These are phyloP conservation scores for Pogona vitticeps DNA, from an alignment of 2,113 vertebrate species.

Conservation along the genomic window DNA sequence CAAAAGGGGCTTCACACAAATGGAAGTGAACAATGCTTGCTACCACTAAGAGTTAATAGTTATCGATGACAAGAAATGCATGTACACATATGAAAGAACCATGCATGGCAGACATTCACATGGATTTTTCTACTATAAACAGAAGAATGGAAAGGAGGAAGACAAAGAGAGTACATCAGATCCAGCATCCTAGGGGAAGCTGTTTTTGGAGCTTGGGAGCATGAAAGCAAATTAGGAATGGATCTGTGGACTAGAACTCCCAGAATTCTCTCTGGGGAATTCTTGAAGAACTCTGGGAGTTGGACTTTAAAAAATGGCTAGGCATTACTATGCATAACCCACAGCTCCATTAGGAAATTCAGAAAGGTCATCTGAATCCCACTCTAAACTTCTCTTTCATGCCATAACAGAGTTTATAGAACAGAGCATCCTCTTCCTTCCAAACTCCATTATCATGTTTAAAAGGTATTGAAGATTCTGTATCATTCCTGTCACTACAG, in stretches of 20 bases:
- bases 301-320: neutral
- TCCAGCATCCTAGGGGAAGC: neutral
- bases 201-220: neutral
- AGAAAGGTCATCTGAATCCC: neutral
- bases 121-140: neutral
- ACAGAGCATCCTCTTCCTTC: neutral
- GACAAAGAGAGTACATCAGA: neutral
- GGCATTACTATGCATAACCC: too few species aligned
- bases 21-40: neutral
- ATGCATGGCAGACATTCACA: neutral
- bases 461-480: too few species aligned
- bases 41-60: neutral
- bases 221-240: too few species aligned
- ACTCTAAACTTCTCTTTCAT: too few species aligned
- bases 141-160: too few species aligned
- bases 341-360: neutral
- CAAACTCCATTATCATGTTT: neutral
- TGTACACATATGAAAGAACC: neutral
- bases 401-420: neutral
- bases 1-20: accelerated
- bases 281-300: neutral
- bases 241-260: neutral
- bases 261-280: neutral
- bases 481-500: neutral
- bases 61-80: neutral